Evolutionary conservation across 64 coral and sea anemone genomes (phyloP), one percentile per base, ranked within the genome.

Genomic region (Pocillopora damicornis): DNA sequence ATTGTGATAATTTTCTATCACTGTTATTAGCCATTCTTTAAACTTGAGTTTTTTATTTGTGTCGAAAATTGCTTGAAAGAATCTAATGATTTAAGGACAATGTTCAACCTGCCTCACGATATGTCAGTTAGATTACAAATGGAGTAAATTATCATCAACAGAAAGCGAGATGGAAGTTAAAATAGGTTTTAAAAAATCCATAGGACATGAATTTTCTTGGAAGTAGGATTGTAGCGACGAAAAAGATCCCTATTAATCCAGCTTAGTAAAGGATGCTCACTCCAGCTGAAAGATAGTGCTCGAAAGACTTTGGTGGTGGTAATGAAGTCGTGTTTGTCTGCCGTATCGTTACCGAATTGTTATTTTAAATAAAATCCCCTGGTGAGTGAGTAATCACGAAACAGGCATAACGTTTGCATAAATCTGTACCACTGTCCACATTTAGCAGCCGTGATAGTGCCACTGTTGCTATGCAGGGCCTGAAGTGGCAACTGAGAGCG

Each of bases 101-200:
- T 30, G 30, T 30, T 30, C 30, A 30, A 42, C 82, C 88, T 89
- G 95, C 96, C 96, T 93, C 96, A 98, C 0, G 96, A 98, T 30
- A 90, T 77, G 60, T 98, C 96, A 9, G 96, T 98, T 9, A 98
- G 42, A 90, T 98, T 98, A 23, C 88, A 91, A 17, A 95, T 62
- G 2, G 96, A 98, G 68, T 98, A 98, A 20, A 98, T 68, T 18
- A 94, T 98, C 57, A 98, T 65, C 63, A 98, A 75, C 1, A 98
- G 88, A 76, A 95, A 98, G 37, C 96, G 93, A 1, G 96, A 98
- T 4, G 96, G 96, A 6, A 98, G 86, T 68, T 90, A 98, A 12
- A 95, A 30, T 30, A 60, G 2, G 95, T 77, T 59, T 95, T 95
- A 93, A 90, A 98, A 11, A 98, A 23, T 12, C 96, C 96, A 81